Percentiles rank a stretch among this genome's conserved stretches.
phyloP scores from a whole-genome alignment of 2,797 vertebrate species.

The Taeniopygia guttata region DNA sequence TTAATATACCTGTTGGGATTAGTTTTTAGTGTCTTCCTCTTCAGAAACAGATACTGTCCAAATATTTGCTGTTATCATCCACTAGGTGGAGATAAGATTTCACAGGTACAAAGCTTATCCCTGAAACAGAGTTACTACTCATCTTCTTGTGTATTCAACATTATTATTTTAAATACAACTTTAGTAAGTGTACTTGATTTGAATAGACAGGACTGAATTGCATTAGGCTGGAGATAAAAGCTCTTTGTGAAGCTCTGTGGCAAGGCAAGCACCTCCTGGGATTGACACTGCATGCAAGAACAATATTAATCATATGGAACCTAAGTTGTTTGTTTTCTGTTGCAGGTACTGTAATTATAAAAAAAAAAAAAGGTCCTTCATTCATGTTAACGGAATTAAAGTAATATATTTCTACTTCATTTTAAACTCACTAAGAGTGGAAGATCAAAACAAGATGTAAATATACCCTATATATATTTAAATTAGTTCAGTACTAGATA shows the following conservation, averaged over 20 bases:
- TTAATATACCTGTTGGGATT: background rate
- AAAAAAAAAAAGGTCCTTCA: background rate
- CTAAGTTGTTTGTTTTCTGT: background rate
- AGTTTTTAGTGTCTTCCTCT: background rate
- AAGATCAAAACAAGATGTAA: slow-evolving; percentile 51
- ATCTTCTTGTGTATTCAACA: background rate
- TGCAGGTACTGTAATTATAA: background rate
- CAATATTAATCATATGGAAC: background rate
- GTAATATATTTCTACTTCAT: slow-evolving; percentile 9
- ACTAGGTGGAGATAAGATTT: slow-evolving; percentile 28
- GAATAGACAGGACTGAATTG: background rate
- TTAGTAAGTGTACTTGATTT: background rate
- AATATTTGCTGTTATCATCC: background rate
- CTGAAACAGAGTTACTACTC: background rate
- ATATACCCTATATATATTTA: background rate
- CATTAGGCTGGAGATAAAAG: background rate
- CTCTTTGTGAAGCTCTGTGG: background rate
- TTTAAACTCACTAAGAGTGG: slow-evolving; percentile 16
- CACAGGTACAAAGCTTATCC: background rate
- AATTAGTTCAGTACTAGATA: slow-evolving; percentile 37
- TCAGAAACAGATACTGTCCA: background rate
- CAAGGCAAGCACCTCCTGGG: background rate
- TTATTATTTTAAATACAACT: slow-evolving; percentile 18
- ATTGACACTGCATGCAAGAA: background rate
- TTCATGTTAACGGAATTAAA: slow-evolving; percentile 24